Percentiles rank a stretch among this genome's conserved stretches.
phyloP scores from a whole-genome alignment of 2,113 vertebrate species.

The Ifrita kowaldi region DNA sequence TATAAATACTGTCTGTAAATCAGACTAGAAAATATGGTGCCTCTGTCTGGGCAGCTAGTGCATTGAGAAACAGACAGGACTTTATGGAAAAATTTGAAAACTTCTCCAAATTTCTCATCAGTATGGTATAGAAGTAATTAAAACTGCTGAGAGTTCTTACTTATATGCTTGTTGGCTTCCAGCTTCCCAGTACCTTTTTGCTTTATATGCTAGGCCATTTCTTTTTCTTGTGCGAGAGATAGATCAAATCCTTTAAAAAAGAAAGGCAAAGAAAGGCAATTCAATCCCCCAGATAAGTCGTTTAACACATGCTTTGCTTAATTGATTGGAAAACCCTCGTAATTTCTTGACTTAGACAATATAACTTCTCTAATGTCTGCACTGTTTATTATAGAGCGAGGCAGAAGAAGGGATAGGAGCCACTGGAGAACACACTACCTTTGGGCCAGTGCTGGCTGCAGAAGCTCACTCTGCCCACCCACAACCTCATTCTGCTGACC shows the following conservation, averaged over 20 bases:
- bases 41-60: neutral
- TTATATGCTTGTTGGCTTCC: neutral
- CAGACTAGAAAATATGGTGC: neutral
- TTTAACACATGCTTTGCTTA: neutral
- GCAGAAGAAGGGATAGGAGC: neutral
- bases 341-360: neutral
- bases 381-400: neutral
- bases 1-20: neutral
- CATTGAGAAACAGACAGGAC: neutral
- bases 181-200: neutral
- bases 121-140: conserved; percentile 8
- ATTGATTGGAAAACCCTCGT: neutral
- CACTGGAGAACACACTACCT: neutral
- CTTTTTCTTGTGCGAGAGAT: neutral
- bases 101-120: neutral
- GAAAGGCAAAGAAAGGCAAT: neutral
- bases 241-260: neutral
- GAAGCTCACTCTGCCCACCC: neutral
- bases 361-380: neutral
- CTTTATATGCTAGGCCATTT: neutral
- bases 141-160: neutral
- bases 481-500: neutral
- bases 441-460: neutral
- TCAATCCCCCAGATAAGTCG: neutral
- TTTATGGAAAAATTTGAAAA: neutral